Conservation (phyloP, 53 echinoderm and acorn worm genomes). For the Luidia sarsii region DNA sequence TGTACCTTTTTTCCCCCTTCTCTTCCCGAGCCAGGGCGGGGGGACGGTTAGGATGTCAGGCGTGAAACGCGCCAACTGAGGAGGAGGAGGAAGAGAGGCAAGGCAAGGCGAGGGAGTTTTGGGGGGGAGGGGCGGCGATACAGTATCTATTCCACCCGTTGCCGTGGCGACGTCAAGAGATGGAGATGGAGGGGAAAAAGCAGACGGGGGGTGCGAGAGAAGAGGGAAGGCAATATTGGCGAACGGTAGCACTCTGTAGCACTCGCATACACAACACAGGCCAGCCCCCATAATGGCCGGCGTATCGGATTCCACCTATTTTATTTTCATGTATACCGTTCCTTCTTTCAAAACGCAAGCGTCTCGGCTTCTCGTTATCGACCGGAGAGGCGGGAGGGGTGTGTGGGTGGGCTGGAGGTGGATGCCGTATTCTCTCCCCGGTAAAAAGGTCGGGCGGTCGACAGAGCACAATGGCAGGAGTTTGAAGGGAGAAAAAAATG, state of each 20-base stretch:
- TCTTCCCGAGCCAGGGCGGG: too few species aligned
- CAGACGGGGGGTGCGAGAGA: too few species aligned
- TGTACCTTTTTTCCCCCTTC: too few species aligned
- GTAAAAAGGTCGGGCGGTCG: constrained; percentile 52
- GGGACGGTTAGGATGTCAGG: too few species aligned
- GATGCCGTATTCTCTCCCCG: constrained; percentile 32
- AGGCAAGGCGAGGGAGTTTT: neutral
- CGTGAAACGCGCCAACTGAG: neutral
- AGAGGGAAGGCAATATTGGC: constrained; percentile 49
- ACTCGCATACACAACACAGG: too few species aligned
- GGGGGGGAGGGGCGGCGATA: constrained; percentile 11
- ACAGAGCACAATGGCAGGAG: constrained; percentile 33
- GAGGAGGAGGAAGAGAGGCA: too few species aligned
- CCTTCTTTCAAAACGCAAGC: too few species aligned
- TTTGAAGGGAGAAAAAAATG: too few species aligned
- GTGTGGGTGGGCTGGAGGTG: too few species aligned
- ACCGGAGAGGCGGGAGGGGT: too few species aligned
- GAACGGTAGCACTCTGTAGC: constrained; percentile 25
- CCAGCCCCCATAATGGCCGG: constrained; percentile 26
- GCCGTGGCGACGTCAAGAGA: constrained; percentile 49
- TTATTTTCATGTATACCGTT: too few species aligned
- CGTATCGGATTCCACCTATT: constrained; percentile 36
- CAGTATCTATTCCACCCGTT: constrained; percentile 50
- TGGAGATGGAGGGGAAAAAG: neutral
- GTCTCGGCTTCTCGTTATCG: constrained; percentile 37